Percentiles rank a stretch among this genome's conserved stretches.
Evolutionary conservation across 2,888 invertebrate species (phyloP).

Genomic region (Hydriomena furcata): DNA sequence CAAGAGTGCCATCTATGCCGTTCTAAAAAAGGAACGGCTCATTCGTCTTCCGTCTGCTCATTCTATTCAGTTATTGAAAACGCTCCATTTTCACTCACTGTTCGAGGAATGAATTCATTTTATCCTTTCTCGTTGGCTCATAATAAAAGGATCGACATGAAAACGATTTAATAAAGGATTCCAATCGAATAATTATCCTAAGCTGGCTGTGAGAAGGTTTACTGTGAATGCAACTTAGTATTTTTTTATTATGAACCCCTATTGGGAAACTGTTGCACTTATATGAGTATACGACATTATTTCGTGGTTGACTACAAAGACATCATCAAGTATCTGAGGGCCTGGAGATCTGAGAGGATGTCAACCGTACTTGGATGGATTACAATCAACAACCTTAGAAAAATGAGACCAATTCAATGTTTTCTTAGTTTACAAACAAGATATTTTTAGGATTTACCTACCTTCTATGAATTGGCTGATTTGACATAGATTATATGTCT

Average conservation of each 20-base stretch:
- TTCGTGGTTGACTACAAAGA: too few relatives aligned
- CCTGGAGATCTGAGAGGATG: too few relatives aligned
- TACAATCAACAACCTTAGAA: too few relatives aligned
- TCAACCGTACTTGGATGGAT: too few relatives aligned
- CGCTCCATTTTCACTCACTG: conserved; percentile 55
- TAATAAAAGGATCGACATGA: conserved; percentile 32
- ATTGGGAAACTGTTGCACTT: too few relatives aligned
- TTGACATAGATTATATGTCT: too few relatives aligned
- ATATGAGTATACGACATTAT: too few relatives aligned
- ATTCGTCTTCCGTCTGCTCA: conserved; percentile 41
- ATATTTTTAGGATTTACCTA: too few relatives aligned
- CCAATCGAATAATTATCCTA: conserved; percentile 35
- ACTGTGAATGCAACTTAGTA: conserved; percentile 1
- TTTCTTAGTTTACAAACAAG: too few relatives aligned
- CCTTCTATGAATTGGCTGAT: too few relatives aligned
- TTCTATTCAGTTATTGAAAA: conserved; percentile 66
- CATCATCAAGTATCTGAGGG: too few relatives aligned
- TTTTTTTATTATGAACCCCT: not conserved
- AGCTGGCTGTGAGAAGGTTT: conserved; percentile 26
- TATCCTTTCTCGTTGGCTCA: conserved; percentile 27
- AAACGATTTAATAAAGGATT: conserved; percentile 40
- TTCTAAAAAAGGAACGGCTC: conserved; percentile 44
- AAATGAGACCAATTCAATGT: too few relatives aligned
- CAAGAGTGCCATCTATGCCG: conserved; percentile 35
- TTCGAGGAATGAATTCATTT: conserved; percentile 40